Evolutionary conservation across 2,888 invertebrate species (phyloP).

Genomic region (Xestia c-nigrum): DNA sequence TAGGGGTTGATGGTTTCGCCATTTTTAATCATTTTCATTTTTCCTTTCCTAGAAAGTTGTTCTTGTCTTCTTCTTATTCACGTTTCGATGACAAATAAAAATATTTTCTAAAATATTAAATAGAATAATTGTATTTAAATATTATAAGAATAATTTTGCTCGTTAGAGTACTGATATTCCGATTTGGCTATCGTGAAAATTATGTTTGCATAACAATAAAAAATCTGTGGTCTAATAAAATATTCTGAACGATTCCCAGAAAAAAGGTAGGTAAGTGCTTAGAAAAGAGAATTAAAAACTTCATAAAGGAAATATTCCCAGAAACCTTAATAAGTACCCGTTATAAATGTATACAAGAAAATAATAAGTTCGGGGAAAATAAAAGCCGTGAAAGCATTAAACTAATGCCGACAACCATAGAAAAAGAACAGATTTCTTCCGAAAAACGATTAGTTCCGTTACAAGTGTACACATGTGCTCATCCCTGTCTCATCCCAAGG

Average conservation of each 20-base stretch:
- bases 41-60: background rate
- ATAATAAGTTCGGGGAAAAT: slow-evolving; percentile 16
- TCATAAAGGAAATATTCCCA: background rate
- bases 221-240: background rate
- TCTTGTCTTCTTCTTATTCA: background rate
- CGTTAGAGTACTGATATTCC: background rate
- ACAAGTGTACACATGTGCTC: slow-evolving; percentile 85
- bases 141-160: background rate
- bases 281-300: background rate
- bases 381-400: slow-evolving; percentile 50
- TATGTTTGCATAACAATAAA: background rate
- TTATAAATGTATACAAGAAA: background rate
- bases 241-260: background rate
- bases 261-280: background rate
- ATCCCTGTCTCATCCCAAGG: slow-evolving; percentile 65
- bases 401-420: slow-evolving; percentile 69
- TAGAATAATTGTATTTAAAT: background rate
- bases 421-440: slow-evolving; percentile 69
- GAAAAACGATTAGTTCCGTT: slow-evolving; percentile 86
- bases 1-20: background rate
- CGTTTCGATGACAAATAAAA: background rate
- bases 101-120: background rate
- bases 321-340: background rate
- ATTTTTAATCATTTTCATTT: background rate
- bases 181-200: background rate